A percentile compares a stretch with the other conserved stretches of the same genome.
phyloP scores from a whole-genome alignment of 2,888 invertebrate genomes.

The Nematopogon swammerdamellus region DNA sequence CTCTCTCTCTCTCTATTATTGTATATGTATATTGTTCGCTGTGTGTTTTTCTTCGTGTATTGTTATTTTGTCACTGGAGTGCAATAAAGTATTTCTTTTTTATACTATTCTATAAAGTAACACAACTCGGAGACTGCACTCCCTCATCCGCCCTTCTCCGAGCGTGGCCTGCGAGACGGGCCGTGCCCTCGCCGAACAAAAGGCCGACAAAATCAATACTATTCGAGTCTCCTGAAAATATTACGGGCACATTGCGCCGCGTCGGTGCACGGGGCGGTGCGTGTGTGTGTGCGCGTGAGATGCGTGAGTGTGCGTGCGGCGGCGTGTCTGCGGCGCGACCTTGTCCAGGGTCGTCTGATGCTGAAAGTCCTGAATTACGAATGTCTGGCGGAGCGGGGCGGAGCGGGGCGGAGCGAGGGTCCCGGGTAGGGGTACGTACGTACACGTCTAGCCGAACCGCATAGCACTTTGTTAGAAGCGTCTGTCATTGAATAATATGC shows the following conservation, averaged over 20 bases:
- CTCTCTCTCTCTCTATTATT: too few species aligned
- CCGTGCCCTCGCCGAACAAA: background rate
- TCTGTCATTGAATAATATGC: too few species aligned
- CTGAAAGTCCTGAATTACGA: constrained; percentile 29
- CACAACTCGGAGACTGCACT: too few species aligned
- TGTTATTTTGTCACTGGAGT: too few species aligned
- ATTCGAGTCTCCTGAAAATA: constrained; percentile 4
- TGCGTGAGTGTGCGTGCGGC: constrained; percentile 19
- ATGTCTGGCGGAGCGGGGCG: constrained; percentile 15
- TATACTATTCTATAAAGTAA: too few species aligned
- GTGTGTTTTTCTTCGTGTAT: too few species aligned
- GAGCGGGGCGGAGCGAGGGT: constrained; percentile 12
- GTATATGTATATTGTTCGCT: too few species aligned
- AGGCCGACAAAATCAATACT: constrained; percentile 14
- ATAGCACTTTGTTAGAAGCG: too few species aligned
- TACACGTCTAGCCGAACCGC: too few species aligned
- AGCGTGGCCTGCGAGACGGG: too few species aligned
- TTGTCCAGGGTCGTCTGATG: constrained; percentile 45
- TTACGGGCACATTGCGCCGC: background rate
- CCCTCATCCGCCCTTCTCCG: too few species aligned
- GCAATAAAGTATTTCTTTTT: too few species aligned
- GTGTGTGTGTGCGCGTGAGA: constrained; percentile 3
- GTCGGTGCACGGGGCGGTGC: background rate
- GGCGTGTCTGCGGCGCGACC: constrained; percentile 31
- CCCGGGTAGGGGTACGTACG: background rate